Base-by-base conservation (phyloP, 2,113 vertebrate species). In the Prolemur simus region DNA sequence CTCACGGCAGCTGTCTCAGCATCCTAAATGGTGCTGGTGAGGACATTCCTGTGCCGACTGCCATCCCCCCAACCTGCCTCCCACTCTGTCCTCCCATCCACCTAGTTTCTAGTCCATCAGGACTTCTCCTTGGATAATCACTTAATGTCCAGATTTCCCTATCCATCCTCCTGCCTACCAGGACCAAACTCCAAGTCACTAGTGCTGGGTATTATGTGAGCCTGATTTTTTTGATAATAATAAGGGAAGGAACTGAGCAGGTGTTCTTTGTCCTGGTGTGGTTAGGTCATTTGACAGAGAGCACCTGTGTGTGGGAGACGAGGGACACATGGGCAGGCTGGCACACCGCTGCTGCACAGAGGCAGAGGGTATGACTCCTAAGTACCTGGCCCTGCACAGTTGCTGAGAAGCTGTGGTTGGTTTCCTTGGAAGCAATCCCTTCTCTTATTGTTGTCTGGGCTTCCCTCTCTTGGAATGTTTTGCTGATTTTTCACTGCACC, bases 301-400 rank as follows among this genome's bases (percentile, higher is more conserved):
- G 68, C 3, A 0, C 2, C 23, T 23, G 23, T 29, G n/a, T 37
- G 25, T 0, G 25, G 4, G 4, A n/a, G 20, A 12, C 68, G 10
- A 89, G 27, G 27, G 8, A 9, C 21, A 13, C 3, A 0, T 2
- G 29, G 73, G 4, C 37, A 13, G 25, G 14, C 52, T 10, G 3
- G 1, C 8, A 7, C 3, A 9, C 3, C 25, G 13, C 9, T 63
- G 23, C 3, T 2, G 42, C 42, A 27, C 47, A 54, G 7, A 23
- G 29, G 12, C 11, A 63, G 25, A 14, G 7, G 9, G n/a, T 8
- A n/a, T 1, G 0, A 34, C 6, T 32, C 56, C 27, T 2, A 0
- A 0, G 23, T 3, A 27, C 20, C 27, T 18, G 63, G 76, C 27
- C 14, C 8, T 1, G 7, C 14, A 42, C 39, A 10, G 32, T 6